phyloP scores from a whole-genome alignment of 2,888 invertebrate species.

The Ypsolopha scabrella region DNA sequence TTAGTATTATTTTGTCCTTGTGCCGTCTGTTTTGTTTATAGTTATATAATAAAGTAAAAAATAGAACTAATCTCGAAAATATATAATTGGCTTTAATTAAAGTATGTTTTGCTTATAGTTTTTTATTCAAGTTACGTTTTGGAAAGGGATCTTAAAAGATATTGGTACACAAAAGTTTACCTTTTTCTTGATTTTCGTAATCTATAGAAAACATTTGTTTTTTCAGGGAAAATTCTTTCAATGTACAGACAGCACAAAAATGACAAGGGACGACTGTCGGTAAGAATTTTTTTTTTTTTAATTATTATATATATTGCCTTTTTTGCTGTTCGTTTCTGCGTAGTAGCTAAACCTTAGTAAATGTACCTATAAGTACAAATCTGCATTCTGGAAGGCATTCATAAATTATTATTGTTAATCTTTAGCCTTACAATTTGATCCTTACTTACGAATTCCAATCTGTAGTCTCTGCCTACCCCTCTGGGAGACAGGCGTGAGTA shows the following conservation, averaged over 20 bases:
- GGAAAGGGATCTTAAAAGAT: background rate
- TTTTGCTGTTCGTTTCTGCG: background rate
- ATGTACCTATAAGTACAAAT: background rate
- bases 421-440: no score
- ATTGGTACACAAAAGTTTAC: background rate
- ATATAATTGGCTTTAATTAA: background rate
- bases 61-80: background rate
- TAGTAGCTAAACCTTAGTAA: background rate
- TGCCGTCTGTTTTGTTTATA: background rate
- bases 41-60: background rate
- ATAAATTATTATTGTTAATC: no score
- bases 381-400: no score
- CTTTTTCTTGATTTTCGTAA: background rate
- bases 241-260: constrained; percentile 94
- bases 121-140: no score
- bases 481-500: no score
- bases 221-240: constrained; percentile 95
- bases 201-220: background rate
- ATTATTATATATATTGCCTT: background rate
- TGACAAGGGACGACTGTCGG: constrained; percentile 88
- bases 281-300: constrained; percentile 62
- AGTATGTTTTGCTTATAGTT: no score
- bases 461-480: no score
- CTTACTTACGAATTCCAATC: no score
- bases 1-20: constrained; percentile 6